phyloP scores from a whole-genome alignment of 2,113 vertebrate genomes.

The Coryphaenoides rupestris region DNA sequence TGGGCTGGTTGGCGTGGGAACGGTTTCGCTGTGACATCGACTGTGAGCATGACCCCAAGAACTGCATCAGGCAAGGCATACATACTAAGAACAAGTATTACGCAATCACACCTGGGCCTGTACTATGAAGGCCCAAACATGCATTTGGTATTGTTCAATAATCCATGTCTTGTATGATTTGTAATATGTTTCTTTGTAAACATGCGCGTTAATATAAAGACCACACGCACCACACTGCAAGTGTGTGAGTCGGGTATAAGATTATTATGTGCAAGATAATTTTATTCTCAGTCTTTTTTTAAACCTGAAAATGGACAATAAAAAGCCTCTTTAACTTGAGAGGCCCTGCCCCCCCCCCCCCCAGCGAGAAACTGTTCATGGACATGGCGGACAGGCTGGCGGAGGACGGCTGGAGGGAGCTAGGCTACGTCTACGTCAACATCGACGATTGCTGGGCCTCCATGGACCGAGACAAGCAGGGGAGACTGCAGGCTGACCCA shows the following conservation, averaged over 20 bases:
- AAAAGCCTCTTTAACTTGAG: too few relatives aligned
- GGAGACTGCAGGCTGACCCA: constrained; percentile 79
- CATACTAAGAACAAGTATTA: neutral
- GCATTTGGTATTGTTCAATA: too few relatives aligned
- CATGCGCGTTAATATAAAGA: neutral
- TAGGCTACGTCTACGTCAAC: constrained; percentile 81
- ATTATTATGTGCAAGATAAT: neutral
- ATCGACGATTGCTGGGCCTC: constrained; percentile 94
- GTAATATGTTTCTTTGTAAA: neutral
- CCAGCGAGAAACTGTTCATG: constrained; percentile 77
- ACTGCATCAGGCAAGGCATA: constrained; percentile 84
- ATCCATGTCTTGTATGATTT: too few relatives aligned
- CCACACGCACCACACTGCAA: neutral
- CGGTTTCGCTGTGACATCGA: constrained; percentile 85
- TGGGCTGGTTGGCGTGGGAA: constrained; percentile 97
- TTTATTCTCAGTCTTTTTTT: neutral
- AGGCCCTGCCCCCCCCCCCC: neutral
- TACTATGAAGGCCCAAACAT: too few relatives aligned
- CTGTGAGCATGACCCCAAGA: constrained; percentile 80
- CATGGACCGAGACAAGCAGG: constrained; percentile 69
- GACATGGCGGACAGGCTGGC: constrained; percentile 88
- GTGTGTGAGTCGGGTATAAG: neutral
- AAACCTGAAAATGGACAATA: too few relatives aligned
- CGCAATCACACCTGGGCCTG: neutral
- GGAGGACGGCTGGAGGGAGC: constrained; percentile 75